These are phyloP conservation scores for Sebastes vulpes DNA, from an alignment of 2,797 vertebrate genomes.

Conservation along the genomic window DNA sequence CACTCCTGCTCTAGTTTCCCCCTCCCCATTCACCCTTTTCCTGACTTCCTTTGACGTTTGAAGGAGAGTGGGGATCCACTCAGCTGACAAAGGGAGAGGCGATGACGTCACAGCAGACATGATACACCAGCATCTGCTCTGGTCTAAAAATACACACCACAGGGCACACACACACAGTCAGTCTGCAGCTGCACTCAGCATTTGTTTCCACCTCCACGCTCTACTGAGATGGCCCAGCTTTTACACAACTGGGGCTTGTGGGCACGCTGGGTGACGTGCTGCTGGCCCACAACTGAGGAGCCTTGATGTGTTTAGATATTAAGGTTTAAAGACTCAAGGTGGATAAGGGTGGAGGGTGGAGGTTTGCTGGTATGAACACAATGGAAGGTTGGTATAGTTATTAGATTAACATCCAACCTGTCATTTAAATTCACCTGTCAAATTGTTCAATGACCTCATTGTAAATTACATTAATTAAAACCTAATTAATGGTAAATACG, in stretches of 20 bases:
- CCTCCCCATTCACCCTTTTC: constrained; percentile 30
- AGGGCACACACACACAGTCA: constrained; percentile 72
- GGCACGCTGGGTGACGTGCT: constrained; percentile 50
- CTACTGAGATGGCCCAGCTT: constrained; percentile 75
- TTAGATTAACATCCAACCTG: neutral
- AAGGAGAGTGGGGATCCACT: constrained; percentile 77
- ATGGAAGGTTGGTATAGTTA: neutral
- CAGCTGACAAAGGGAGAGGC: constrained; percentile 78
- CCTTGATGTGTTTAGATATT: constrained; percentile 23
- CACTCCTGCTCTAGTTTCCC: neutral
- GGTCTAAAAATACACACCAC: constrained; percentile 85
- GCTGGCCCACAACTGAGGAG: constrained; percentile 36
- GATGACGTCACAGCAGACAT: constrained; percentile 78
- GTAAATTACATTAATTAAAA: neutral
- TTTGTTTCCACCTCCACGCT: constrained; percentile 78
- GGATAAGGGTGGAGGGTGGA: neutral
- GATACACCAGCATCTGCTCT: constrained; percentile 85
- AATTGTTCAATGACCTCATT: neutral
- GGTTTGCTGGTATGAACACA: neutral
- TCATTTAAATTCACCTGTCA: neutral
- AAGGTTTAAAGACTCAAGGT: neutral
- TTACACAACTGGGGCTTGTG: constrained; percentile 66
- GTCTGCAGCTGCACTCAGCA: constrained; percentile 78
- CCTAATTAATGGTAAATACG: neutral
- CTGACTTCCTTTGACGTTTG: constrained; percentile 67